Conservation (phyloP, 2,113 vertebrate species). For the Dasyornis broadbenti region DNA sequence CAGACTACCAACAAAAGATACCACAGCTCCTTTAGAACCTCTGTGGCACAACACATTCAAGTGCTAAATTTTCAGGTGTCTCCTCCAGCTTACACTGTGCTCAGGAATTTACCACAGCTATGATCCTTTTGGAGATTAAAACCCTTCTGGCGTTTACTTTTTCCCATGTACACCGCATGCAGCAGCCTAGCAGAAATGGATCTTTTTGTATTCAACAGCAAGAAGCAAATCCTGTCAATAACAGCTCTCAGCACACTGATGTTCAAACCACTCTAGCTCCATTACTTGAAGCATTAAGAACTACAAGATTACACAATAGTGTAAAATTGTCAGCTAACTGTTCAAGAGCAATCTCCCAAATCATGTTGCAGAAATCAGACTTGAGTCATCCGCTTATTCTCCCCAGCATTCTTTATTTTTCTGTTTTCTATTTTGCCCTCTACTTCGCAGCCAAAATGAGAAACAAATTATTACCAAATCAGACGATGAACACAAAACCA, state of each 20-base stretch:
- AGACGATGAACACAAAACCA: neutral
- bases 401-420: neutral
- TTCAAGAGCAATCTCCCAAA: neutral
- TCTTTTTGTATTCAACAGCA: neutral
- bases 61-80: neutral
- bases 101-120: neutral
- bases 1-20: neutral
- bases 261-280: neutral
- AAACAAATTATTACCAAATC: neutral
- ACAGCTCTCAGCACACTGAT: neutral
- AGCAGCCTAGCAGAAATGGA: neutral
- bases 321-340: neutral
- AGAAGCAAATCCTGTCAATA: conserved; percentile 8
- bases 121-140: neutral
- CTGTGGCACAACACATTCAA: neutral
- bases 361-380: neutral
- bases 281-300: neutral
- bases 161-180: neutral
- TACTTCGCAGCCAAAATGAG: neutral
- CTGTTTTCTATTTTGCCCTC: neutral
- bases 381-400: neutral
- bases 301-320: neutral
- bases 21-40: neutral
- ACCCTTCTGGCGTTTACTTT: neutral
- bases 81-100: neutral